Base-by-base conservation (phyloP, 2,888 invertebrate species). In the Drosophila tripunctata region DNA sequence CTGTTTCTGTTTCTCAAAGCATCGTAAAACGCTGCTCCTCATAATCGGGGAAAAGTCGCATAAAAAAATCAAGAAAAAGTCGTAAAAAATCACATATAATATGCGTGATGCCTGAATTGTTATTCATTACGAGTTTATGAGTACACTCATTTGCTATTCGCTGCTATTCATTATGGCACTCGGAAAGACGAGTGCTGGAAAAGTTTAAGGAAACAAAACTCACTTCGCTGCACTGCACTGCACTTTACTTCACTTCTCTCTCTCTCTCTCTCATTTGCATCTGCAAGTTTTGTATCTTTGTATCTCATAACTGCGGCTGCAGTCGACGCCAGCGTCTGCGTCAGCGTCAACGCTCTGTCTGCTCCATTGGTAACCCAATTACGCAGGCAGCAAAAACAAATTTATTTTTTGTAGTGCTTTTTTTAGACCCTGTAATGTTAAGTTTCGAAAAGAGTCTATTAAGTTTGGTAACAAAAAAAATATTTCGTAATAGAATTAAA, bases 361-460 rank as follows among this genome's bases (percentile, higher is more conserved):
- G 60, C 79, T 63, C 50, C 69, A 69, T 74, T 76, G 75, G 48
- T 82, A 82, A 82, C 81, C 87, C 87, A 82, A 82, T 82, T 82
- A 84, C 78, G 51, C 38, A 70, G 69, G 50, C 69, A 63, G 85
- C 75, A 72, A 72, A 84, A 81, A 81, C 76, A 76, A 83, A 83
- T 86, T 65, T 67, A 52, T 58, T 24, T 61, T 58, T 27, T 64
- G 43, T 56, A 44, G 40, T 57, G 41, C 14, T 54, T 64, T 52
- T 2, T 10, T 10, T 10, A 27, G 27, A 27, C 27, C 10, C 27
- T 27, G 27, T 27, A 27, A 8, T 27, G 27, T 27, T 3, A 0
- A 27, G 27, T 10, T n/a, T n/a, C n/a, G 27, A 2, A 27, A 27
- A 27, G 27, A 7, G 27, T 8, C 27, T 27, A 8, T 10, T 0